A percentile compares a stretch with the other conserved stretches of the same genome.
Conservation (phyloP, 2,113 vertebrate genomes). For the Speoplatyrhinus poulsoni region DNA sequence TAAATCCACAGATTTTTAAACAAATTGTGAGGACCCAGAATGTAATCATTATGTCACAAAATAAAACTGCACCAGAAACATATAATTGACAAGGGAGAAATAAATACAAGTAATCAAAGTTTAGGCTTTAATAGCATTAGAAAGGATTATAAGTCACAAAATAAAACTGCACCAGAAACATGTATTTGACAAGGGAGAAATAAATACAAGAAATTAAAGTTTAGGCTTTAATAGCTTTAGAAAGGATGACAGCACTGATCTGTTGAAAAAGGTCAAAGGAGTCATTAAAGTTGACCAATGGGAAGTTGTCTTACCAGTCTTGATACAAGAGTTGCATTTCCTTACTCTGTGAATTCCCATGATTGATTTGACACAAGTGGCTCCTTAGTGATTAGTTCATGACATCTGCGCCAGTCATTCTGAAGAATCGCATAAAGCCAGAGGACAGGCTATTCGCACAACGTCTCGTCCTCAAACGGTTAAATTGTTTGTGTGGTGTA, state of each 20-base stretch:
- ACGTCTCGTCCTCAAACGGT: constrained; percentile 24
- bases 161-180: constrained; percentile 3
- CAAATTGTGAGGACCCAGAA: too few species aligned
- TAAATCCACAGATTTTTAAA: too few species aligned
- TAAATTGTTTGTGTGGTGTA: constrained; percentile 2
- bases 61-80: constrained; percentile 3
- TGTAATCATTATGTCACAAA: background rate
- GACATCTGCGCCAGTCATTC: constrained; percentile 46
- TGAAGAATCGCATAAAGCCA: constrained; percentile 36
- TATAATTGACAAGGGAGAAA: background rate
- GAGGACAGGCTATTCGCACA: constrained; percentile 35
- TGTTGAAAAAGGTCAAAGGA: constrained; percentile 16
- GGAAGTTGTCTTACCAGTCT: constrained; percentile 27
- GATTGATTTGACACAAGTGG: constrained; percentile 27
- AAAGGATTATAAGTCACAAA: constrained; percentile 1
- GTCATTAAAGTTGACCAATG: constrained; percentile 2
- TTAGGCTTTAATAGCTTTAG: constrained; percentile 49
- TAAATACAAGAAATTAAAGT: constrained; percentile 30
- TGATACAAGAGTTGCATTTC: constrained; percentile 18
- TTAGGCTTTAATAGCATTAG: constrained; percentile 49
- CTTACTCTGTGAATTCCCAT: constrained; percentile 40
- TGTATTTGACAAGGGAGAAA: background rate
- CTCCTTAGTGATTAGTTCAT: constrained; percentile 45
- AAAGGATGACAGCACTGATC: constrained; percentile 4
- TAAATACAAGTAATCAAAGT: constrained; percentile 31